Evolutionary conservation across 2,888 invertebrate genomes (phyloP).

Genomic region (Acleris cristana): DNA sequence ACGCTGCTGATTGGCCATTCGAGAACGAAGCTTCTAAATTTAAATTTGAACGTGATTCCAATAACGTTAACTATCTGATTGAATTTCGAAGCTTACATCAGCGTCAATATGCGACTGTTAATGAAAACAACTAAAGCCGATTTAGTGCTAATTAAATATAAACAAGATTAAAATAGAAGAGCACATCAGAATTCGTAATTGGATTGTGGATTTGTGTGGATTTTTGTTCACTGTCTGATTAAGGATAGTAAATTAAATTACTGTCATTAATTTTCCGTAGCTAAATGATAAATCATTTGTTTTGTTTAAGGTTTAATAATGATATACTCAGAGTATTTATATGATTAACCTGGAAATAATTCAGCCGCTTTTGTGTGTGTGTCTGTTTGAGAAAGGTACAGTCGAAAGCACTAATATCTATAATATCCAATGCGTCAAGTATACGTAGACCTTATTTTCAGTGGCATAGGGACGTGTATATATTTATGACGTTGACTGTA

Average conservation of each 20-base stretch:
- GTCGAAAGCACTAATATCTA: too few relatives aligned
- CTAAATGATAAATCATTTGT: too few relatives aligned
- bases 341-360: too few relatives aligned
- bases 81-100: neutral
- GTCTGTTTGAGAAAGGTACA: too few relatives aligned
- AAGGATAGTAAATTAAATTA: slow-evolving; percentile 3
- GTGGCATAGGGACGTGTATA: too few relatives aligned
- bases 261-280: neutral
- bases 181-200: neutral
- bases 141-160: slow-evolving; percentile 11
- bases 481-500: too few relatives aligned
- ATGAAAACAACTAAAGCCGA: slow-evolving; percentile 4
- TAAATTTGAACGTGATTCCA: slow-evolving; percentile 24
- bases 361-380: too few relatives aligned
- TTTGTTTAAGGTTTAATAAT: too few relatives aligned
- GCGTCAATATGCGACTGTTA: neutral
- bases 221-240: neutral
- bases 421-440: too few relatives aligned
- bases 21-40: slow-evolving; percentile 22
- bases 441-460: too few relatives aligned
- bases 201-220: neutral
- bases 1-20: slow-evolving; percentile 32
- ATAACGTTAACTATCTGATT: slow-evolving; percentile 11
- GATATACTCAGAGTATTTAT: too few relatives aligned
- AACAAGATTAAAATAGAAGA: slow-evolving; percentile 7